Base-by-base conservation (phyloP, 2,797 vertebrate genomes). In the Semotilus atromaculatus region DNA sequence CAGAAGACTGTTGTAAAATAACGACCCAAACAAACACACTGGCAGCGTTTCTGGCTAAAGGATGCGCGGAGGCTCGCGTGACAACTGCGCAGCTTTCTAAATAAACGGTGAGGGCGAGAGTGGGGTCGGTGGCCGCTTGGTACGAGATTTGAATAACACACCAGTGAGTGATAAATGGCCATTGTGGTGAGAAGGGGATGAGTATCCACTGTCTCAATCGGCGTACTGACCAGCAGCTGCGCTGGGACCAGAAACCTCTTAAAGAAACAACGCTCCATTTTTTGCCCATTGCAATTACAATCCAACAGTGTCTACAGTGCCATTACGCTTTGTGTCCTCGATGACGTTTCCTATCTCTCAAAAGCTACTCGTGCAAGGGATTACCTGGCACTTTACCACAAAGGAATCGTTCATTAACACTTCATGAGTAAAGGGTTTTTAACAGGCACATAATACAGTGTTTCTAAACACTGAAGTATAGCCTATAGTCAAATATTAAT, bases 91-190 rank as follows among this genome's bases (percentile, higher is more conserved):
- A 93, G 95, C 95, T 94, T 94, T 94, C 92, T 93, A 93, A 94
- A 92, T 91, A 92, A 93, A 90, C 89, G 92, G 94, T 91, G 92
- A 95, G 96, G 90, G 90, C 88, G 96, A 95, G 96, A 96, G 96
- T 96, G 95, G 96, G 95, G 96, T 95, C 96, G 96, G 93, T 95
- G 95, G 94, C 95, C 96, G 96, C 96, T 94, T 98, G 97, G 97
- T 98, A 97, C 97, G 96, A 96, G 95, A 95, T 97, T 96, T 98
- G 97, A 98, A 97, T 97, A 96, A 97, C 96, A 96, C 95, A 96
- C 95, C 96, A 95, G 96, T 93, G 96, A 96, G 96, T 95, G 96
- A 97, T 97, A 97, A 97, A 98, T 97, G 96, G 93, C 95, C 96
- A 98, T 98, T 99, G 97, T 98, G 94, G 95, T 95, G 95, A 92